These are phyloP conservation scores for Silurus glanis DNA, from an alignment of 2,113 vertebrate genomes.

Conservation along the genomic window DNA sequence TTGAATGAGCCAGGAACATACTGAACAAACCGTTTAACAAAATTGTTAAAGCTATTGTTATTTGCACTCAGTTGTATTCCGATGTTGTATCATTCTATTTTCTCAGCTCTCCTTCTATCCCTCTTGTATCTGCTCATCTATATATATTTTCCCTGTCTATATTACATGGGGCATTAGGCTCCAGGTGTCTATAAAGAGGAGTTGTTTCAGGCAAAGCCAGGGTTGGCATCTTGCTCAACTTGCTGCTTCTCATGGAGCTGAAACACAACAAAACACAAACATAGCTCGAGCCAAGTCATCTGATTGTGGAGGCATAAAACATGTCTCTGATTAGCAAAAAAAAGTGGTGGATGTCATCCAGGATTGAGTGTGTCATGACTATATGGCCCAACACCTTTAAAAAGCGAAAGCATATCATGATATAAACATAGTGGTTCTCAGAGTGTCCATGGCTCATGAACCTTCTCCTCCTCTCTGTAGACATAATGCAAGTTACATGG, in stretches of 20 bases:
- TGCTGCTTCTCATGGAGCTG: constrained; percentile 26
- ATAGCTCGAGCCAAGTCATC: constrained; percentile 26
- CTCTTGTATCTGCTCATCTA: neutral
- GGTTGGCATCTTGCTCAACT: constrained; percentile 10
- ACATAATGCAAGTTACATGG: neutral
- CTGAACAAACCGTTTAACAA: neutral
- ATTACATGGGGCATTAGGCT: constrained; percentile 19
- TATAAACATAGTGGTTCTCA: neutral
- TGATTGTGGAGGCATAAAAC: constrained; percentile 22
- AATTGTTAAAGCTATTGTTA: neutral
- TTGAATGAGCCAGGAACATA: neutral
- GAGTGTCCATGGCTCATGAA: neutral
- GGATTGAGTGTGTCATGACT: constrained; percentile 1
- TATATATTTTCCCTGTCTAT: neutral
- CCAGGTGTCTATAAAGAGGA: constrained; percentile 40
- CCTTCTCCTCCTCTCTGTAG: neutral
- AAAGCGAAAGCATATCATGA: constrained; percentile 12
- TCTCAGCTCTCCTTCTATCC: neutral
- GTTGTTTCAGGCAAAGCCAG: constrained; percentile 30
- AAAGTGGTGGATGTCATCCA: constrained; percentile 3
- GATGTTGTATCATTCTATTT: neutral
- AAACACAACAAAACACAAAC: constrained; percentile 46
- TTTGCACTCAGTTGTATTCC: neutral
- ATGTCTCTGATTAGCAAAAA: constrained; percentile 16
- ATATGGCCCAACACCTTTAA: constrained; percentile 1